Base-by-base conservation (phyloP, 2,888 invertebrate genomes). In the Parnassius mnemosyne region DNA sequence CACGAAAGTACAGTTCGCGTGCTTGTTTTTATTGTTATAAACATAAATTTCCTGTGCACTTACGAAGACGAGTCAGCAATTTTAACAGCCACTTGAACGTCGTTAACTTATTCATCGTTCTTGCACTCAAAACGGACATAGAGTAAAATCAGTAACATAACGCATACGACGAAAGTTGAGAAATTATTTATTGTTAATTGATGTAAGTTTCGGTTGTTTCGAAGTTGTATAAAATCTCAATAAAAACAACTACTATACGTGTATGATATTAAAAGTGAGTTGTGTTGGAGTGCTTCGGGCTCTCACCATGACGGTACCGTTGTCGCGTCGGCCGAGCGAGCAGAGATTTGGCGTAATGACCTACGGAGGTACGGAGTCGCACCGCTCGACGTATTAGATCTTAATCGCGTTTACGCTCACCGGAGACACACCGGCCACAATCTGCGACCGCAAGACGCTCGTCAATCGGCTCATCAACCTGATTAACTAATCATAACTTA, bases 301-400 rank as follows among this genome's bases (percentile, higher is more conserved):
- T 71, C 73, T 73, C 71, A 57, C 60, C 47, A 52, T 44, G 65
- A 68, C 68, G 70, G 68, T 83, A 83, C 84, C 83, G 84, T 84
- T 84, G 82, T 61, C 68, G 71, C 67, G 66, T 60, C 66, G 65
- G 65, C 54, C 66, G 63, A 66, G 61, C 63, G 66, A 64, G 57
- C 63, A 58, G 53, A 65, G 67, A 69, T 76, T 76, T 74, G 77
- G 80, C 81, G 80, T 79, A 81, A 78, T 80, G 79, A 81, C 80
- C 80, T 71, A 70, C 66, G 67, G 75, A 53, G 54, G 79, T 71
- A 70, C 66, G 67, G 75, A 49, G 57, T 58, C 58, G 49, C 58
- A 52, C 55, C 57, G 57, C 60, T 51, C 47, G 49, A 74, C 74
- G 76, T 77, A 79, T 77, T 76, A 78, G 77, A 79, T 81, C 73